Conservation (phyloP, 1,140 invertebrate species). For the Atta cephalotes region DNA sequence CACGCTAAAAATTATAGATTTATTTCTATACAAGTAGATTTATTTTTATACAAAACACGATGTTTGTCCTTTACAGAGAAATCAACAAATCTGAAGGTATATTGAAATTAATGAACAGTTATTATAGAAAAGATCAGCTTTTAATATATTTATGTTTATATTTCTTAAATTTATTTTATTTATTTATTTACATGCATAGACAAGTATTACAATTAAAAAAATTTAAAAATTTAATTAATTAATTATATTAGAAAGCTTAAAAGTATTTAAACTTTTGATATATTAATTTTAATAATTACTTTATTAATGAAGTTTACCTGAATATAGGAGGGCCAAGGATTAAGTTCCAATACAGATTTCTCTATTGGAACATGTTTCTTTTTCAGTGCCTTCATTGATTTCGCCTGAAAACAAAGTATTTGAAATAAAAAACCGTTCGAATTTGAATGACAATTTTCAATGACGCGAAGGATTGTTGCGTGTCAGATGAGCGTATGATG, state of each 20-base stretch:
- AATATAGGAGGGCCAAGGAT: conserved; percentile 93
- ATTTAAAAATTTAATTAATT: not conserved
- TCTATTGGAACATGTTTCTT: conserved; percentile 86
- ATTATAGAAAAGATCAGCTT: not conserved
- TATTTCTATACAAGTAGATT: too few species aligned
- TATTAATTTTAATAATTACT: not conserved
- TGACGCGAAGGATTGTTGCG: not conserved
- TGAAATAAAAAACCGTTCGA: conserved; percentile 4
- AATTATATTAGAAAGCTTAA: not conserved
- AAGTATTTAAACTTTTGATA: not conserved
- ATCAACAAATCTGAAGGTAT: too few species aligned
- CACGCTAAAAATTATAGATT: too few species aligned
- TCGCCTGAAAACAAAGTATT: conserved; percentile 79
- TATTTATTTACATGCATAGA: not conserved
- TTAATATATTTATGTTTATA: not conserved
- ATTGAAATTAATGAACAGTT: too few species aligned
- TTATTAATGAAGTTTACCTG: conserved; percentile 83
- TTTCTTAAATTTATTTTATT: not conserved
- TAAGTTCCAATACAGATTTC: conserved; percentile 88
- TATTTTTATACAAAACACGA: too few species aligned
- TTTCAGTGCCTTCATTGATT: conserved; percentile 87
- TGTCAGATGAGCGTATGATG: not conserved
- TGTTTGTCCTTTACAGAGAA: too few species aligned
- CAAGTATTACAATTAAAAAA: not conserved
- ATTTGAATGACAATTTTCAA: not conserved